These are phyloP conservation scores for Tauraco erythrolophus DNA, from an alignment of 2,113 vertebrate genomes.

Conservation along the genomic window DNA sequence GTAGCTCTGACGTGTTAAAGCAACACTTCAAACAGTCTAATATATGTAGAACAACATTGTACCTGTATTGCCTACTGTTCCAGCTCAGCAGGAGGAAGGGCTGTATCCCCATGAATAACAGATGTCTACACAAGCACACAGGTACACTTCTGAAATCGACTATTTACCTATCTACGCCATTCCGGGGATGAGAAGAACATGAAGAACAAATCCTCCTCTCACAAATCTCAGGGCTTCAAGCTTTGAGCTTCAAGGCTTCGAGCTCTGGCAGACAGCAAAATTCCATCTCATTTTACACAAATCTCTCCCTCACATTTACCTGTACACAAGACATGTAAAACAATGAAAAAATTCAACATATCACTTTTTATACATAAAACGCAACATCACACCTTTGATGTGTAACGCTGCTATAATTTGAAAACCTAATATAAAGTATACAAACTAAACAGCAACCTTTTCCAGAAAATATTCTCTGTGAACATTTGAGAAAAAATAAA, in stretches of 20 bases:
- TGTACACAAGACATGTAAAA: not conserved
- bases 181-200: not conserved
- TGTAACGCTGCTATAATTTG: not conserved
- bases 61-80: not conserved
- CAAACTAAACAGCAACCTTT: not conserved
- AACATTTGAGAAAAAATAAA: not conserved
- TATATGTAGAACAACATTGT: not conserved
- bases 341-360: not conserved
- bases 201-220: not conserved
- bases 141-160: not conserved
- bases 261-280: not conserved
- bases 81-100: not conserved
- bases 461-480: not conserved
- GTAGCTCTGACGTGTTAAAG: not conserved
- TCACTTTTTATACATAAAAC: not conserved
- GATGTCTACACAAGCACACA: not conserved
- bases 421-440: not conserved
- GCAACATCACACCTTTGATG: not conserved
- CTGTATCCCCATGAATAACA: not conserved
- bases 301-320: not conserved
- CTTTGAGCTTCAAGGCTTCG: not conserved
- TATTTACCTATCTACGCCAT: not conserved
- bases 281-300: not conserved
- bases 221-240: not conserved
- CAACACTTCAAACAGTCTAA: not conserved